A percentile compares a stretch with the other conserved stretches of the same genome.
phyloP scores from a whole-genome alignment of 1,140 invertebrate genomes.

The Bombus fervidus region DNA sequence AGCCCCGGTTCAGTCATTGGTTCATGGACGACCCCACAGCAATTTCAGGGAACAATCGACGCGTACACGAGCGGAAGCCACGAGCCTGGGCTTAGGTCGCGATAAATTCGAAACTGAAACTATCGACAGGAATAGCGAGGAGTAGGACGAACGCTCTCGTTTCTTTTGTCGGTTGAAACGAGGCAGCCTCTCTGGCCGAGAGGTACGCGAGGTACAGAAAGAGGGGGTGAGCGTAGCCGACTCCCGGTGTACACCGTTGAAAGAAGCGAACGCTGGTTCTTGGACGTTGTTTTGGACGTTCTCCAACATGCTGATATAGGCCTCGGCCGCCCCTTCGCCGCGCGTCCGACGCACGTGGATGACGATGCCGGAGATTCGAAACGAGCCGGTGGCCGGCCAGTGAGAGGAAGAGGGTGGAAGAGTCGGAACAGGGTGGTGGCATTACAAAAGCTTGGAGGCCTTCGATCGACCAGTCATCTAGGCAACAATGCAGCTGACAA shows the following conservation, averaged over 20 bases:
- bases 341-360: constrained; percentile 33
- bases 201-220: constrained; percentile 41
- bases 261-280: constrained; percentile 50
- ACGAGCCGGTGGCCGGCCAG: not conserved
- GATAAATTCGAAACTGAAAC: constrained; percentile 41
- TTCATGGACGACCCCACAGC: not conserved
- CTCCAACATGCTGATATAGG: constrained; percentile 60
- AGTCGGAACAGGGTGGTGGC: constrained; percentile 47
- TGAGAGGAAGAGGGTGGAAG: constrained; percentile 3
- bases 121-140: constrained; percentile 36
- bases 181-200: constrained; percentile 2
- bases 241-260: constrained; percentile 22
- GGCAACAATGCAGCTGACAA: constrained; percentile 77
- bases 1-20: not conserved
- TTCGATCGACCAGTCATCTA: constrained; percentile 74
- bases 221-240: not conserved
- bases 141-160: not conserved
- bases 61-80: not conserved
- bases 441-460: constrained; percentile 67
- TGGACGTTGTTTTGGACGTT: constrained; percentile 66
- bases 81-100: not conserved
- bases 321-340: not conserved
- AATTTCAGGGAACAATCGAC: constrained; percentile 9
- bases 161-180: constrained; percentile 13
- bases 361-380: constrained; percentile 48